Base-by-base conservation (phyloP, 2,888 invertebrate genomes). In the Cerastis leucographa region DNA sequence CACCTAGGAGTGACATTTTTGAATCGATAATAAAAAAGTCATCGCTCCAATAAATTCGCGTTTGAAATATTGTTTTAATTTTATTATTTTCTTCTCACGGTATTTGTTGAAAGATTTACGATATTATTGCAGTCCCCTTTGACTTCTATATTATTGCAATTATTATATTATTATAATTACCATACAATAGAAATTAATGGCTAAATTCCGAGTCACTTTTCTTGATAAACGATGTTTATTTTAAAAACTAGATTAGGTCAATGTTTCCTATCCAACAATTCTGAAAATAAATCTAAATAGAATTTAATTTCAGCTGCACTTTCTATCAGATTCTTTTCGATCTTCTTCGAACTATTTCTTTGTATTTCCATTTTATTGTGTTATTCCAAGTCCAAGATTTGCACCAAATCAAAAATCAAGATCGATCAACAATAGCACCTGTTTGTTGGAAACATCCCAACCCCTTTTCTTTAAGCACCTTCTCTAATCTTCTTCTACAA, bases 1-100 rank as follows among this genome's bases (percentile, higher is more conserved):
- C 72, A 71, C 76, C 83, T 80, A 73, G 64, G 14, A 81, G 14
- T 76, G n/a, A 64, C 61, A 76, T 76, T 76, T 71, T 71, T 46
- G 19, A 72, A 59, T 59, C 51, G 19, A 67, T 59, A 22, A 65
- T 51, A 74, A 42, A 67, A 44, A 49, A 65, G 56, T 68, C 67
- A 79, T 64, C 56, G 62, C 22, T 71, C 6, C 22, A 35, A 70
- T 56, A 56, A 80, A 64, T 82, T 66, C 17, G 71, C 62, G 22
- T 7, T 56, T 69, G 68, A 71, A 72, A 69, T 77, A 83, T 12
- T 81, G 54, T 71, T 82, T 46, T 64, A n/a, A 0, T 69, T 80
- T 79, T 74, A 80, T 67, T 67, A 40, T 54, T 68, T 80, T 67
- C 51, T 65, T 66, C 22, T 42, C 66, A 59, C 35, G 35, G 40